These are phyloP conservation scores for Lipophrys pholis DNA, from an alignment of 2,113 vertebrate species.

Conservation along the genomic window DNA sequence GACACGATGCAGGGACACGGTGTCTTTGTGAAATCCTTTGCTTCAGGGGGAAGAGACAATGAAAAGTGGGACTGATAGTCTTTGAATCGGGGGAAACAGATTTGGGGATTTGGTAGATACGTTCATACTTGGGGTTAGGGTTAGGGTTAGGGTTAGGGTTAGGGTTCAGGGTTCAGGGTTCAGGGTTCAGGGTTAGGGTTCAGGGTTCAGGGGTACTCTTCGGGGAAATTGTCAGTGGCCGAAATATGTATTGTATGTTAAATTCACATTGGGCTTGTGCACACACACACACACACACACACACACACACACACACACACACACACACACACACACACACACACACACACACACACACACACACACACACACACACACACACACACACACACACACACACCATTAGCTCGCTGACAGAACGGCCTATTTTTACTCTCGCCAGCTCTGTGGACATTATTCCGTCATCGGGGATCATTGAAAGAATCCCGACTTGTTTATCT, in stretches of 20 bases:
- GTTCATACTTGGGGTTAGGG: no score
- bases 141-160: no score
- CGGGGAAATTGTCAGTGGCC: no score
- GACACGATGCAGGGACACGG: neutral
- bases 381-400: conserved; percentile 2
- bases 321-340: conserved; percentile 1
- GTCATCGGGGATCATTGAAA: conserved; percentile 38
- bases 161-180: no score
- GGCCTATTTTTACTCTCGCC: conserved; percentile 55
- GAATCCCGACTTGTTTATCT: conserved; percentile 57
- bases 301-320: conserved; percentile 3
- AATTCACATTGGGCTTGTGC: conserved; percentile 6
- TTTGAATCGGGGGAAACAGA: no score
- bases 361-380: conserved; percentile 4
- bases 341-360: conserved; percentile 1
- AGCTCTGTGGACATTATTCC: conserved; percentile 23
- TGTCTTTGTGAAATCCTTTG: conserved; percentile 24
- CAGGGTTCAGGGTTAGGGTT: no score
- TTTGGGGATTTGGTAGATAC: no score
- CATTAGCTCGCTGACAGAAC: conserved; percentile 25
- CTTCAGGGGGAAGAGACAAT: conserved; percentile 6
- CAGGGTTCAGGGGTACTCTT: no score
- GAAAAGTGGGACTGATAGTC: no score
- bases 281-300: neutral
- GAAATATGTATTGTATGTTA: neutral